phyloP scores from a whole-genome alignment of 2,113 vertebrate genomes.

The Trinectes maculatus region DNA sequence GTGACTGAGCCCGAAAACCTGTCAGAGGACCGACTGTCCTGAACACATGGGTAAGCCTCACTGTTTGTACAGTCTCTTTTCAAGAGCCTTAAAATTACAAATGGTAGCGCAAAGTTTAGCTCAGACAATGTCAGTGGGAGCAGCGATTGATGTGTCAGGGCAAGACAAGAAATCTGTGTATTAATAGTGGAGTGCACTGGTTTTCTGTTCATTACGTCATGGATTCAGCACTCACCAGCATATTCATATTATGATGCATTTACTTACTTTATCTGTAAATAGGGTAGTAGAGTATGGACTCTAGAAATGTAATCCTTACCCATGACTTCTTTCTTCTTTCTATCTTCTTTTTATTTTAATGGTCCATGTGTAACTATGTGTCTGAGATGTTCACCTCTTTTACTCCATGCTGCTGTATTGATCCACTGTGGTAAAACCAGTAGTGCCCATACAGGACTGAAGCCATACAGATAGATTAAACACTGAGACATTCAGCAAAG shows the following conservation, averaged over 20 bases:
- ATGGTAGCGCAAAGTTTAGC: slow-evolving; percentile 18
- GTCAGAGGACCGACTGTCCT: slow-evolving; percentile 21
- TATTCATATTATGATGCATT: slow-evolving; percentile 19
- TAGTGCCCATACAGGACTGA: slow-evolving; percentile 15
- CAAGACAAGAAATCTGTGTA: slow-evolving; percentile 22
- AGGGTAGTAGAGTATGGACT: not conserved
- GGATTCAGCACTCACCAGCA: slow-evolving; percentile 3
- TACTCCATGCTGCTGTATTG: slow-evolving; percentile 32
- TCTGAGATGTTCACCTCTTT: slow-evolving; percentile 26
- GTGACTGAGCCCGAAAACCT: slow-evolving; percentile 28
- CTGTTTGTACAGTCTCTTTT: slow-evolving; percentile 21
- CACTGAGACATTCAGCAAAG: slow-evolving; percentile 18
- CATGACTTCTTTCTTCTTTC: slow-evolving; percentile 20
- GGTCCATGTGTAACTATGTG: slow-evolving; percentile 32
- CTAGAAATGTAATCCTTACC: not conserved
- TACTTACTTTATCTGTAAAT: not conserved
- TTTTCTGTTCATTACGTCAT: slow-evolving; percentile 1
- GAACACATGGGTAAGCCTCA: slow-evolving; percentile 63
- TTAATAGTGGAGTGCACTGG: slow-evolving; percentile 5
- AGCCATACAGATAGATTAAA: slow-evolving; percentile 22
- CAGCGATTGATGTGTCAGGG: slow-evolving; percentile 14
- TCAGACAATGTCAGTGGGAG: slow-evolving; percentile 36
- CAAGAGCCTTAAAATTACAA: slow-evolving; percentile 37
- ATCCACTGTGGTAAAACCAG: slow-evolving; percentile 39
- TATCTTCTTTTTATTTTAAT: slow-evolving; percentile 63